Base-by-base conservation (phyloP, 2,113 vertebrate species). In the Hymenochirus boettgeri region DNA sequence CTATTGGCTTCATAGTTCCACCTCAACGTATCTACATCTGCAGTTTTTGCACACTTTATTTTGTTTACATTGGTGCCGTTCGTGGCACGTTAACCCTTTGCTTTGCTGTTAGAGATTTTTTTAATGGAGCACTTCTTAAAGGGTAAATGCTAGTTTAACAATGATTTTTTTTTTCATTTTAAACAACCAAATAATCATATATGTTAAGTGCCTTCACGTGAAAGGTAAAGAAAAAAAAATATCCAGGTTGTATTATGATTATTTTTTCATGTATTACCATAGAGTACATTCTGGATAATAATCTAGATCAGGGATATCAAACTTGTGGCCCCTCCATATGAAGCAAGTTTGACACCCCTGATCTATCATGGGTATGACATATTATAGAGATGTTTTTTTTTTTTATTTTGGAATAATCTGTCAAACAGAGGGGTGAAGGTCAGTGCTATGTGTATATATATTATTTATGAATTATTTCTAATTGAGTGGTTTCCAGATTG, bases 151-250 rank as follows among this genome's bases (percentile, higher is more conserved):
- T 18, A 51, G 23, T 27, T 67, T 19, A 19, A 5, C 15, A n/a
- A 42, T 42, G n/a, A n/a, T n/a, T n/a, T n/a, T 46, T 29, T 46
- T 10, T 54, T 51, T 55, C 21, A n/a, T 65, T 65, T 42, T 19
- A 3, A 21, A 39, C 69, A 75, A 42, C 74, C 70, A 72, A 70
- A 70, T 62, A 65, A 73, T 77, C 70, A 27, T 69, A 31, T 70
- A 62, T 79, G 72, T 66, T n/a, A 76, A 75, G 75, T 79, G 78
- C 78, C 77, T 85, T 82, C 71, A 70, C 70, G 71, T 69, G 74
- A 65, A 45, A 72, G 79, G 73, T 61, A 23, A 22, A 2, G 74
- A 65, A 45, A 72, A 78, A 72, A 59, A 23, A 22, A 2, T 70
- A 51, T n/a, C 29, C 47, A 47, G 66, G 72, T 8, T 56, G 53